Conservation (phyloP, 2,888 invertebrate species). For the Alcis repandata region DNA sequence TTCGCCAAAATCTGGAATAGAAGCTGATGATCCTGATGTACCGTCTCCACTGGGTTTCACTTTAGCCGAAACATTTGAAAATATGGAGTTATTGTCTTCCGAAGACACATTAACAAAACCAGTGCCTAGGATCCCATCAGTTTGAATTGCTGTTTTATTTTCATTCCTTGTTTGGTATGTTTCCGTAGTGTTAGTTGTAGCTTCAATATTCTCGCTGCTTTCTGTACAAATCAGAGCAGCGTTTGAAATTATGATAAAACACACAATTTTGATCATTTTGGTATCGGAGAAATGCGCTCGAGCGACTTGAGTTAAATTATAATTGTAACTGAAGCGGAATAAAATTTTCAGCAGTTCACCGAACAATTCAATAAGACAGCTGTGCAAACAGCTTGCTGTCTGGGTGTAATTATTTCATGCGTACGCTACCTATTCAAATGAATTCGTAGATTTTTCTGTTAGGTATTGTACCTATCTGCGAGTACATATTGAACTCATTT, state of each 20-base stretch:
- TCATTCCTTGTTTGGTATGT: neutral
- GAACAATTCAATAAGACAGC: conserved; percentile 11
- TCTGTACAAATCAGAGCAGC: conserved; percentile 11
- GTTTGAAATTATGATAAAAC: conserved; percentile 8
- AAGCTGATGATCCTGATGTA: neutral
- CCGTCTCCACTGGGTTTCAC: neutral
- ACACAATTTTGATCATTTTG: conserved; percentile 19
- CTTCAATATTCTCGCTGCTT: neutral
- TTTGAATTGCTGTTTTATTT: neutral
- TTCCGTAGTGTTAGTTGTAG: conserved; percentile 11
- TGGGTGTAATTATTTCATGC: conserved; percentile 5
- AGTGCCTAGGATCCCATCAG: neutral
- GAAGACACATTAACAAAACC: neutral
- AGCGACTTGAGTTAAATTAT: conserved; percentile 23
- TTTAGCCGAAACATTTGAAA: neutral
- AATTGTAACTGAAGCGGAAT: conserved; percentile 15
- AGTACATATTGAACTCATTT: too few relatives aligned
- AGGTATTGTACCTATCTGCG: neutral
- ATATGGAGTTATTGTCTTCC: neutral
- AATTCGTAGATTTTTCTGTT: neutral
- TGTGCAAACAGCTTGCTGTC: conserved; percentile 16
- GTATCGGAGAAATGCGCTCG: conserved; percentile 9
- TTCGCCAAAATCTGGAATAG: neutral
- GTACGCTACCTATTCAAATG: neutral
- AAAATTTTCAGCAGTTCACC: conserved; percentile 1